These are phyloP conservation scores for Agonopterix arenella DNA, from an alignment of 2,888 invertebrate species.

Conservation along the genomic window DNA sequence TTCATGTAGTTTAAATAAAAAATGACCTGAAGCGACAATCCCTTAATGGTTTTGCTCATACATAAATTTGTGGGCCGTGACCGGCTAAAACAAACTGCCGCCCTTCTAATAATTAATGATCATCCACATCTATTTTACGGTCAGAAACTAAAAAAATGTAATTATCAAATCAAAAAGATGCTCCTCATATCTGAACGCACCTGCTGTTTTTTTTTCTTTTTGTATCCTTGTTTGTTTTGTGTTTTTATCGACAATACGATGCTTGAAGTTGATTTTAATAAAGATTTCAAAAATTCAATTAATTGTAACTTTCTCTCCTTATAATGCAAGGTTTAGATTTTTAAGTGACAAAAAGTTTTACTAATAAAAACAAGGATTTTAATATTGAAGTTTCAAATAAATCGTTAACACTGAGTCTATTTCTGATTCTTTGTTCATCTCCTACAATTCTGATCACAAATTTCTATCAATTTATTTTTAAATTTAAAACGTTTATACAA, in stretches of 20 bases:
- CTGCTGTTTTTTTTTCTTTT: conserved; percentile 26
- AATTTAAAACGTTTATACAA: conserved; percentile 32
- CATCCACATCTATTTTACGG: conserved; percentile 68
- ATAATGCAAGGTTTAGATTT: too few species aligned
- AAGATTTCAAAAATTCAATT: too few species aligned
- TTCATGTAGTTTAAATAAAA: conserved; percentile 22
- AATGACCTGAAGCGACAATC: conserved; percentile 60
- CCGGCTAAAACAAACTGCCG: conserved; percentile 68
- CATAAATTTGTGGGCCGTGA: conserved; percentile 66
- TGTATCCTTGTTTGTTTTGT: too few species aligned
- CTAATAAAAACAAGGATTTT: too few species aligned
- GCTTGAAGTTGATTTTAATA: too few species aligned
- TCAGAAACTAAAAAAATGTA: conserved; percentile 55
- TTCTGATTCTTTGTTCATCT: too few species aligned
- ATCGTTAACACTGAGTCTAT: too few species aligned
- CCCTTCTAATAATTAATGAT: conserved; percentile 64
- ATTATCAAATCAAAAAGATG: conserved; percentile 54
- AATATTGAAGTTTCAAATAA: too few species aligned
- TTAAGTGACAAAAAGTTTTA: too few species aligned
- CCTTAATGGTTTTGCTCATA: conserved; percentile 65
- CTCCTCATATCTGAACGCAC: conserved; percentile 36
- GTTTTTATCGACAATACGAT: too few species aligned
- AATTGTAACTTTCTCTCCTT: too few species aligned
- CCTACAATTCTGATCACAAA: too few species aligned
- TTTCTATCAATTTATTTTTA: not conserved